Conservation (phyloP, 1,140 invertebrate species). For the Sweltsa coloradensis region DNA sequence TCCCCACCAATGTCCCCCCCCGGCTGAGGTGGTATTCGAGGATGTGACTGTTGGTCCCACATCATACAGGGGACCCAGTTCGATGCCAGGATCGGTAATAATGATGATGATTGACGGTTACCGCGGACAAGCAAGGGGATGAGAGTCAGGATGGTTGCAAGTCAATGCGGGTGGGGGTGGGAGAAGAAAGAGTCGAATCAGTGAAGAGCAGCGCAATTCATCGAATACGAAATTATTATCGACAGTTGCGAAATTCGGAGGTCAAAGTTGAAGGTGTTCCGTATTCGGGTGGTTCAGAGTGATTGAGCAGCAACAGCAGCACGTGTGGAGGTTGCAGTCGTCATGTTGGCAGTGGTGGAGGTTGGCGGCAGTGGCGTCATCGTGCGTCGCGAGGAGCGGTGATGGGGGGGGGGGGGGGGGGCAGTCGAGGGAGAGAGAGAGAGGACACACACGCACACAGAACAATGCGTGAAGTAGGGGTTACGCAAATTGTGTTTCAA, state of each 20-base stretch:
- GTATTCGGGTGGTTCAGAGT: too few relatives aligned
- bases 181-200: conserved; percentile 1
- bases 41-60: conserved; percentile 53
- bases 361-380: neutral
- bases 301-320: too few relatives aligned
- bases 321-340: too few relatives aligned
- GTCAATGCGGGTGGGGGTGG: conserved; percentile 25
- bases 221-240: too few relatives aligned
- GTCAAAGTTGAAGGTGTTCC: too few relatives aligned
- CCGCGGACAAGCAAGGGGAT: conserved; percentile 17
- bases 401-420: conserved; percentile 9
- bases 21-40: conserved; percentile 54
- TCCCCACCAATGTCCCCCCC: conserved; percentile 71
- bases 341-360: too few relatives aligned
- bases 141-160: conserved; percentile 27
- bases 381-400: neutral
- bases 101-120: conserved; percentile 40
- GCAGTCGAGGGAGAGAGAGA: conserved; percentile 15
- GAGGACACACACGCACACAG: conserved; percentile 11
- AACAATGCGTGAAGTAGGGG: neutral
- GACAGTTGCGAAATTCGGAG: too few relatives aligned
- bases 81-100: conserved; percentile 53
- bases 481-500: too few relatives aligned
- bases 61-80: conserved; percentile 50
- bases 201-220: too few relatives aligned